Evolutionary conservation across 2,888 invertebrate species (phyloP), one percentile per base, ranked within the genome.

Genomic region (Synergus umbraculus): DNA sequence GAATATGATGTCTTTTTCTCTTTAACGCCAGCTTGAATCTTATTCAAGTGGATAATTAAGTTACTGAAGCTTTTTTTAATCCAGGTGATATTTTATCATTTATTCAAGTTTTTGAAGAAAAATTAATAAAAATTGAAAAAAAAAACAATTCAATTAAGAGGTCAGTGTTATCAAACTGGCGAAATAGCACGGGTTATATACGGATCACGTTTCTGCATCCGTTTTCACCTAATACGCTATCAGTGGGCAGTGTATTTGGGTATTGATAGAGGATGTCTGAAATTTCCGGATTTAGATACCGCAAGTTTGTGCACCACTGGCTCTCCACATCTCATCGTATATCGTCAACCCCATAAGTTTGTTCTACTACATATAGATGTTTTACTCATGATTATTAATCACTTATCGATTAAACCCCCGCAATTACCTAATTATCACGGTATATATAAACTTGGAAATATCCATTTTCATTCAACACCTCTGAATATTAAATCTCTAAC

Each of bases 261-360:
- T 73, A 73, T 73, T 73, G 73, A 73, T 73, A 37, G 73, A 73
- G 54, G 73, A 54, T 73, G 49, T 54, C 37, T 54, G 73, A 73
- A 73, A 73, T 73, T 73, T 73, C 49, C 73, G 73, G 73, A 73
- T 73, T 73, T 73, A 73, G 73, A 73, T 54, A 73, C 54, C 73
- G 37, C 46, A 54, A 29, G 49, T 29, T 73, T 37, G 37, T 54
- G 37, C 73, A 54, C 9, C 73, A 54, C 54, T 73, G 46, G n/a
- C 73, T 73, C 29, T 29, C 49, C 29, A 29, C 29, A 29, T 49
- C 37, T 37, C 54, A 54, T 54, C n/a, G 15, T 37, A 73, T 49
- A 29, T 73, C 54, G 15, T 54, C 41, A 49, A 73, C 49, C n/a
- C 49, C 73, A 73, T 73, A 69, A 54, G 73, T 49, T 73, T 37